Percentiles rank a stretch among this genome's conserved stretches.
These are phyloP conservation scores for Anodontia alba DNA, from an alignment of 2,888 invertebrate genomes.

Conservation along the genomic window DNA sequence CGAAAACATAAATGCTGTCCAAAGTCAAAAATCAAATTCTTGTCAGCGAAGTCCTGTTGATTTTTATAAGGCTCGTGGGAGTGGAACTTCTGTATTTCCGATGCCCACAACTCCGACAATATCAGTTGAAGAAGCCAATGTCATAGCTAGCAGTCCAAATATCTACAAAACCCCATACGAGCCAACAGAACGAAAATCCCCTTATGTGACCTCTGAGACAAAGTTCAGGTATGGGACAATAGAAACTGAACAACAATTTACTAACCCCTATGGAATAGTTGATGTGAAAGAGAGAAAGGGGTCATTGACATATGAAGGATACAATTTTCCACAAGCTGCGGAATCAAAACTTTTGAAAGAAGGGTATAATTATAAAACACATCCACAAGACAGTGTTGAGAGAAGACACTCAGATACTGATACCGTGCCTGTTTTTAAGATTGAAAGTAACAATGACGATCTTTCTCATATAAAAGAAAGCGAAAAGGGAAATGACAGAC, in stretches of 20 bases:
- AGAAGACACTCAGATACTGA: slow-evolving; percentile 39
- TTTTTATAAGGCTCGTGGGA: neutral
- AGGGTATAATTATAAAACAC: slow-evolving; percentile 31
- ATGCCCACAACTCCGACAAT: neutral
- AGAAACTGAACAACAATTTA: neutral
- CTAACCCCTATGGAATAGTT: neutral
- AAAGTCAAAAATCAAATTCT: neutral
- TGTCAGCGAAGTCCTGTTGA: slow-evolving; percentile 1
- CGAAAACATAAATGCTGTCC: neutral
- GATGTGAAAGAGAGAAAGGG: neutral
- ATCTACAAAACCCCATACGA: neutral
- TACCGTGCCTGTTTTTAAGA: slow-evolving; percentile 12
- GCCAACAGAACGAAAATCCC: neutral
- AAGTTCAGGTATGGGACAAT: slow-evolving; percentile 1
- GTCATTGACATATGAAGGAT: neutral
- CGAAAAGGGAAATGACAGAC: neutral
- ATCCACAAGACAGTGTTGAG: slow-evolving; percentile 39
- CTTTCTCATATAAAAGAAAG: neutral
- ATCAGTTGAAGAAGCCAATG: neutral
- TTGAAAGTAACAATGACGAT: neutral
- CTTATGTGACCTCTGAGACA: neutral
- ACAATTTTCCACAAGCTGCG: slow-evolving; percentile 48
- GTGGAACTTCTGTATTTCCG: neutral
- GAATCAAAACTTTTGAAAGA: slow-evolving; percentile 55
- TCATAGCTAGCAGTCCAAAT: neutral